Conservation (phyloP, 2,888 invertebrate species). For the Cylindroiulus punctatus region DNA sequence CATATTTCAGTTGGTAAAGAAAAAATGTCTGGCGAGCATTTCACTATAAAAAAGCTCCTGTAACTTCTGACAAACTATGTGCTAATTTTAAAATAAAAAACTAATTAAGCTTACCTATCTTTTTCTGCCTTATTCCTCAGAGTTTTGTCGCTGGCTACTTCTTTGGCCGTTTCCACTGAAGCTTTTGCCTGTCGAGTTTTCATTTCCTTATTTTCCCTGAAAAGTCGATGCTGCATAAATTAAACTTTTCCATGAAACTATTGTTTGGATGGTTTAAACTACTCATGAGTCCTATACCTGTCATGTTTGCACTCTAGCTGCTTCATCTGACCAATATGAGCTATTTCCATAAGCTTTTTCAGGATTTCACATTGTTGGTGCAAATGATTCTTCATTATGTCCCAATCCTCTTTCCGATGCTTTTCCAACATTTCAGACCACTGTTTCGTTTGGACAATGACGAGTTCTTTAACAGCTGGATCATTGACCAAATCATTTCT, state of each 20-base stretch:
- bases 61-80: too few relatives aligned
- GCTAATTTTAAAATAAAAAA: too few relatives aligned
- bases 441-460: slow-evolving; percentile 90
- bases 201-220: slow-evolving; percentile 93
- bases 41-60: too few relatives aligned
- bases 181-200: slow-evolving; percentile 93
- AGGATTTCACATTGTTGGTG: slow-evolving; percentile 71
- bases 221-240: slow-evolving; percentile 56
- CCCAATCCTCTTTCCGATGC: slow-evolving; percentile 80
- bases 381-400: slow-evolving; percentile 75
- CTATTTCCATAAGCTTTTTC: slow-evolving; percentile 80
- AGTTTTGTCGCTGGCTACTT: slow-evolving; percentile 94
- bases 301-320: slow-evolving; percentile 90
- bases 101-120: slow-evolving; percentile 73
- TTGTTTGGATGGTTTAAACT: not conserved
- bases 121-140: slow-evolving; percentile 96
- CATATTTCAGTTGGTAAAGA: not conserved
- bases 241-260: not conserved
- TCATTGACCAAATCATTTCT: slow-evolving; percentile 61
- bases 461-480: slow-evolving; percentile 71
- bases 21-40: not conserved
- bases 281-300: slow-evolving; percentile 69
- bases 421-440: slow-evolving; percentile 82
- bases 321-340: slow-evolving; percentile 86
- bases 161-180: slow-evolving; percentile 96